Conservation (phyloP, 2,113 vertebrate genomes). For the Campylorhamphus procurvoides region DNA sequence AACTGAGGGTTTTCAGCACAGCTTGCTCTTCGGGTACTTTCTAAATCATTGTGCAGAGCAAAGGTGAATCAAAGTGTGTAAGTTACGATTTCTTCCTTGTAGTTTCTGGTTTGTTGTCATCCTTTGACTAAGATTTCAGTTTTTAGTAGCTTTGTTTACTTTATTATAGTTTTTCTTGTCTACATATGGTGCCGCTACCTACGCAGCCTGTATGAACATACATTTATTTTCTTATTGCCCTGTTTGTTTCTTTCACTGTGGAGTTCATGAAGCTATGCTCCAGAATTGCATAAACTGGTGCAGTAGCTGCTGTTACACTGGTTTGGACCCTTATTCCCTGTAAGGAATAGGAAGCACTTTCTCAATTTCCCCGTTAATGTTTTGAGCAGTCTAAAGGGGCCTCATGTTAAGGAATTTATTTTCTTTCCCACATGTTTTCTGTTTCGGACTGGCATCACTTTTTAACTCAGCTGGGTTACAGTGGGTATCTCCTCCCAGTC, state of each 20-base stretch:
- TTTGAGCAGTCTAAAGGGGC: background rate
- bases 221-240: background rate
- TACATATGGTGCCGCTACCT: background rate
- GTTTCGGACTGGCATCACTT: background rate
- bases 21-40: background rate
- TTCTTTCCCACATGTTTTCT: background rate
- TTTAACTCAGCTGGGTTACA: background rate
- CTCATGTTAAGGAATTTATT: background rate
- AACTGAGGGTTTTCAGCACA: background rate
- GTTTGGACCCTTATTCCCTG: background rate
- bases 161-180: background rate
- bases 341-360: background rate
- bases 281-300: background rate
- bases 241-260: background rate
- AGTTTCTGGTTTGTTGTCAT: background rate
- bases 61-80: background rate
- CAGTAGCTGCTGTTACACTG: background rate
- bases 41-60: background rate
- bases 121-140: background rate
- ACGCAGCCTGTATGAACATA: background rate
- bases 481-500: background rate
- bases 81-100: background rate
- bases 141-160: background rate
- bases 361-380: background rate
- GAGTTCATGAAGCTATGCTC: background rate